Conservation (phyloP, 2,113 vertebrate species). For the Conger conger region DNA sequence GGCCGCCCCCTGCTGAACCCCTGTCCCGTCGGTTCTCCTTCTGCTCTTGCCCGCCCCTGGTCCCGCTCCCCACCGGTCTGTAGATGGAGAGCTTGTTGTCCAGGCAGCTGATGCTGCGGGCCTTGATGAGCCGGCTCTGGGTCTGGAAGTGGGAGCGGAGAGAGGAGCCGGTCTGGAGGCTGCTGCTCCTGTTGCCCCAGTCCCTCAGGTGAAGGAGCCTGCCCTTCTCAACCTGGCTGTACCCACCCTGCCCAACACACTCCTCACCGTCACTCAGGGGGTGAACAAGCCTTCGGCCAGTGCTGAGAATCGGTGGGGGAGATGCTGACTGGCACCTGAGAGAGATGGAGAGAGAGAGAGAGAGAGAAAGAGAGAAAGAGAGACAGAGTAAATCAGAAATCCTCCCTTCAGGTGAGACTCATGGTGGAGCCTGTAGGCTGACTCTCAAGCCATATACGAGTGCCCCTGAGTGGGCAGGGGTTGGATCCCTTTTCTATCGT, state of each 20-base stretch:
- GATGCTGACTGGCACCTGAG: conserved; percentile 89
- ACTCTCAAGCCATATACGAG: too few species aligned
- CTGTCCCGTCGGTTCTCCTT: conserved; percentile 51
- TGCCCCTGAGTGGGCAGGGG: too few species aligned
- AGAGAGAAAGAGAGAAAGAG: conserved; percentile 28
- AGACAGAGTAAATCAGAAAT: not conserved
- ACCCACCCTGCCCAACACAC: conserved; percentile 65
- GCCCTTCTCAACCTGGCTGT: conserved; percentile 60
- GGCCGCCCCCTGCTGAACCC: conserved; percentile 63
- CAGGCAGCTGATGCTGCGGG: conserved; percentile 82
- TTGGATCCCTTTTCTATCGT: too few species aligned
- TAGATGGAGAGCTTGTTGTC: conserved; percentile 82
- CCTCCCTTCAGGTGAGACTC: not conserved
- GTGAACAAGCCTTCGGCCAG: conserved; percentile 70
- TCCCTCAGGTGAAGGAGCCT: conserved; percentile 73
- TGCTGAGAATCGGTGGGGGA: conserved; percentile 77
- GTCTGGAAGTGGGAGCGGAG: conserved; percentile 64
- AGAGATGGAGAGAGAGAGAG: conserved; percentile 54
- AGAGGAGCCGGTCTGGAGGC: conserved; percentile 63
- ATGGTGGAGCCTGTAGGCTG: too few species aligned
- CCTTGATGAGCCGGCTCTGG: conserved; percentile 72
- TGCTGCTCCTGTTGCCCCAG: conserved; percentile 67
- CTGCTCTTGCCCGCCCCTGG: conserved; percentile 41
- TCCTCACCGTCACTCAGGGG: conserved; percentile 81
- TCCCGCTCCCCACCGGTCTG: conserved; percentile 58